Conservation (phyloP, 2,888 invertebrate species). For the Tetropium fuscum region DNA sequence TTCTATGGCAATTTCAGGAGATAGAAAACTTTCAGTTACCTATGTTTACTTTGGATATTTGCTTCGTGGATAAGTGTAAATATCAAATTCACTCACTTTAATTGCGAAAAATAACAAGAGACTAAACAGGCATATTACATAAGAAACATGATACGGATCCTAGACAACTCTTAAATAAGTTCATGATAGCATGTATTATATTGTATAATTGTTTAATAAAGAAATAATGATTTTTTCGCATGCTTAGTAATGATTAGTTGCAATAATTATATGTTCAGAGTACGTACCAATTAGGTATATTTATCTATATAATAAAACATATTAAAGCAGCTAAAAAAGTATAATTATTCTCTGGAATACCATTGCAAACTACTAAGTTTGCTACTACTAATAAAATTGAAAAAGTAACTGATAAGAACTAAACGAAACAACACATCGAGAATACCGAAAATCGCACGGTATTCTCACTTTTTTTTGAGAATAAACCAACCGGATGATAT, state of each 20-base stretch:
- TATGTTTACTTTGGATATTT: slow-evolving; percentile 9
- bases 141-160: background rate
- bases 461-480: too few relatives aligned
- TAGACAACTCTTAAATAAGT: background rate
- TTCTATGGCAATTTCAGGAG: slow-evolving; percentile 1
- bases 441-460: too few relatives aligned
- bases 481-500: too few relatives aligned
- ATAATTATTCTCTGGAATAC: too few relatives aligned
- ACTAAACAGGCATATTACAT: slow-evolving; percentile 1
- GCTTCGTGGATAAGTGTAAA: slow-evolving; percentile 7
- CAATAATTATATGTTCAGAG: background rate
- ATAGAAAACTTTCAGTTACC: slow-evolving; percentile 11
- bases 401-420: too few relatives aligned
- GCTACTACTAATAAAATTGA: too few relatives aligned
- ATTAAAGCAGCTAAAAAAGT: too few relatives aligned
- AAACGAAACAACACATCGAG: too few relatives aligned
- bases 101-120: slow-evolving; percentile 10
- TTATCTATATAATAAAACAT: too few relatives aligned
- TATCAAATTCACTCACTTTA: slow-evolving; percentile 17
- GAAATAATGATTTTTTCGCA: slow-evolving; percentile 9
- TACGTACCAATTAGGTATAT: too few relatives aligned
- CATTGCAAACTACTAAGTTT: too few relatives aligned
- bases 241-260: background rate
- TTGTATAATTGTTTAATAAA: background rate
- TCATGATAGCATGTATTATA: background rate